Evolutionary conservation across 1,140 invertebrate species (phyloP).

Genomic region (Solen grandis): DNA sequence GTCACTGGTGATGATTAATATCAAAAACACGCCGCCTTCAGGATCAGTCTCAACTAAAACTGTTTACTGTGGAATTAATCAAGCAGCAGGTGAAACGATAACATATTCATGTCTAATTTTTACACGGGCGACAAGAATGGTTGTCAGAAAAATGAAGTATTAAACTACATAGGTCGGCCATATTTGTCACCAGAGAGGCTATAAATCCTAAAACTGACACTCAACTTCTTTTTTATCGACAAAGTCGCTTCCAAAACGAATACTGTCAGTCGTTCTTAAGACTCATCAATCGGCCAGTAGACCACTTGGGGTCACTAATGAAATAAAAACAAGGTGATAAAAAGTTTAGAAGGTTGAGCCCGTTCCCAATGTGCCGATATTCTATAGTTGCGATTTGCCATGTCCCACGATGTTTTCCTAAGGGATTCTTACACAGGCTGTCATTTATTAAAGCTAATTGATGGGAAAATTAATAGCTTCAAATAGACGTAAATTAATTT

Average conservation of each 20-base stretch:
- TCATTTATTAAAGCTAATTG: constrained; percentile 47
- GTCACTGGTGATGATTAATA: too few relatives aligned
- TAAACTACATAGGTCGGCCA: constrained; percentile 25
- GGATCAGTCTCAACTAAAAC: too few relatives aligned
- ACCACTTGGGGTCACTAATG: constrained; percentile 35
- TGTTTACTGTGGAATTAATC: too few relatives aligned
- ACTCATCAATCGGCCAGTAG: constrained; percentile 20
- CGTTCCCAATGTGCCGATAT: constrained; percentile 18
- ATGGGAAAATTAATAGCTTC: constrained; percentile 51
- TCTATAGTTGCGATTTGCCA: constrained; percentile 37
- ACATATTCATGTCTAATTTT: constrained; percentile 39
- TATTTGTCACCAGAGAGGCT: constrained; percentile 44
- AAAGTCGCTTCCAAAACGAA: constrained; percentile 4
- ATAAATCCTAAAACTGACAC: constrained; percentile 40
- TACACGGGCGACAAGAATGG: constrained; percentile 27
- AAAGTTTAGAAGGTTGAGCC: constrained; percentile 11
- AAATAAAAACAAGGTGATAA: constrained; percentile 49
- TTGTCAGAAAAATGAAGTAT: constrained; percentile 54
- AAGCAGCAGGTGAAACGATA: constrained; percentile 30
- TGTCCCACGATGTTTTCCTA: constrained; percentile 41
- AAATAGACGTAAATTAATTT: constrained; percentile 50
- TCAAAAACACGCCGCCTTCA: too few relatives aligned
- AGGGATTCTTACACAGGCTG: constrained; percentile 43
- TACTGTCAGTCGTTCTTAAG: constrained; percentile 5
- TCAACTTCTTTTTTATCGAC: constrained; percentile 47